Percentiles rank a stretch among this genome's conserved stretches.
These are phyloP conservation scores for Neofelis nebulosa DNA, from an alignment of 2,113 vertebrate genomes.

Conservation along the genomic window DNA sequence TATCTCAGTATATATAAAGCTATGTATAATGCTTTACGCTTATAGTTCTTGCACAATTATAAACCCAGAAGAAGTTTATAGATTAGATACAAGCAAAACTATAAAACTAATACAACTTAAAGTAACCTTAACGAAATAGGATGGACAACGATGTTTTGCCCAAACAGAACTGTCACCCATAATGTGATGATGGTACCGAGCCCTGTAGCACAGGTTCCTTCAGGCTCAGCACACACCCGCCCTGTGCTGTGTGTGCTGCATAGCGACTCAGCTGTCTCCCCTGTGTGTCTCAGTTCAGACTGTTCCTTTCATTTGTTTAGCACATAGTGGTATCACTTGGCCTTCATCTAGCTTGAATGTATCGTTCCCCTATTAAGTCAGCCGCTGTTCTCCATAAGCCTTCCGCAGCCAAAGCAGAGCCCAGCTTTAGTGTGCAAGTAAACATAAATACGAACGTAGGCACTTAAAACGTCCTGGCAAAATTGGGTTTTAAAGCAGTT, in stretches of 20 bases:
- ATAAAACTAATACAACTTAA: neutral
- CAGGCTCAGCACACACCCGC: fast-evolving
- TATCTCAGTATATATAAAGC: neutral
- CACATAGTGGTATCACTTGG: neutral
- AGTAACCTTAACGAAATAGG: neutral
- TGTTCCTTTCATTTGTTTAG: neutral
- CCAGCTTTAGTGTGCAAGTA: neutral
- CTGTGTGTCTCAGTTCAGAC: neutral
- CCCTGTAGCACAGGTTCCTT: fast-evolving
- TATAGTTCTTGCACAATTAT: neutral
- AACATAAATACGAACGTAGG: neutral
- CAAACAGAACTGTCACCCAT: neutral
- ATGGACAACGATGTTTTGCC: neutral
- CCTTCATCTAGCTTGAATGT: neutral
- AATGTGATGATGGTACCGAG: neutral
- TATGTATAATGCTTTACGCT: neutral
- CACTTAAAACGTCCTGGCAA: neutral
- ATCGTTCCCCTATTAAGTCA: neutral
- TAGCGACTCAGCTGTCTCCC: neutral
- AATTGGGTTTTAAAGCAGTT: neutral
- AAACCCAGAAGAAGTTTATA: conserved; percentile 24
- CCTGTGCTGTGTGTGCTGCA: fast-evolving
- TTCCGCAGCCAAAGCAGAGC: neutral
- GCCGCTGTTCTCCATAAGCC: neutral
- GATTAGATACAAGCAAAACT: neutral